Evolutionary conservation across 2,888 invertebrate species (phyloP).

Genomic region (Mythimna pallens): DNA sequence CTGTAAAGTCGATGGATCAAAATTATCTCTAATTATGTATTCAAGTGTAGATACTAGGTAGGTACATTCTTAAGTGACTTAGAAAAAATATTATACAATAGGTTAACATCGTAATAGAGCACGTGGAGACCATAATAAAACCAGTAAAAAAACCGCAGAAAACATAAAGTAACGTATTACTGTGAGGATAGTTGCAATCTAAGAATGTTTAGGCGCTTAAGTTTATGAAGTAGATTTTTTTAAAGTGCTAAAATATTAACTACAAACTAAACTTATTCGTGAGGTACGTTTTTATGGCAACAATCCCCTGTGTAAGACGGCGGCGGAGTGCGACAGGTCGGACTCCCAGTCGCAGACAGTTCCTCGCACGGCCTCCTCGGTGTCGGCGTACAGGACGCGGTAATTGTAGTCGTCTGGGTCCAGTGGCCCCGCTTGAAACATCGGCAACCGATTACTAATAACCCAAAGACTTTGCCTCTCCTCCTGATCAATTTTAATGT

Average conservation of each 20-base stretch:
- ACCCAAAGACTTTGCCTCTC: constrained; percentile 93
- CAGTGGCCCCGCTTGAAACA: constrained; percentile 92
- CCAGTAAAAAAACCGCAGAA: background rate
- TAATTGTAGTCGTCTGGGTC: constrained; percentile 93
- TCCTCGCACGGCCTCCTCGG: constrained; percentile 91
- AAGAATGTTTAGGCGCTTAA: constrained; percentile 21
- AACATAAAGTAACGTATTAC: background rate
- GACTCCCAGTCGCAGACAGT: constrained; percentile 93
- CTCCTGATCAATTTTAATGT: constrained; percentile 94
- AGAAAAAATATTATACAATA: constrained; percentile 17
- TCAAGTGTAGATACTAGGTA: background rate
- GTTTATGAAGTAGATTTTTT: background rate
- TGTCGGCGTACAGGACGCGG: constrained; percentile 93
- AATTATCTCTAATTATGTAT: background rate
- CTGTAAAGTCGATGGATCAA: background rate
- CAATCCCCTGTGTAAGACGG: constrained; percentile 57
- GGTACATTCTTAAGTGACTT: constrained; percentile 20
- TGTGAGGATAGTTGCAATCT: constrained; percentile 13
- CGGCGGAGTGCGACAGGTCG: constrained; percentile 35
- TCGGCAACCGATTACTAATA: constrained; percentile 93
- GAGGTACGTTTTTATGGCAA: constrained; percentile 69
- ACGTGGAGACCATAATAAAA: background rate
- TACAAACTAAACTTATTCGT: constrained; percentile 29
- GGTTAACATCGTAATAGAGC: background rate
- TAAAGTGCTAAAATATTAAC: constrained; percentile 24